Percentiles rank a stretch among this genome's conserved stretches.
phyloP scores from a whole-genome alignment of 2,797 vertebrate species.

The Xenopus petersii region DNA sequence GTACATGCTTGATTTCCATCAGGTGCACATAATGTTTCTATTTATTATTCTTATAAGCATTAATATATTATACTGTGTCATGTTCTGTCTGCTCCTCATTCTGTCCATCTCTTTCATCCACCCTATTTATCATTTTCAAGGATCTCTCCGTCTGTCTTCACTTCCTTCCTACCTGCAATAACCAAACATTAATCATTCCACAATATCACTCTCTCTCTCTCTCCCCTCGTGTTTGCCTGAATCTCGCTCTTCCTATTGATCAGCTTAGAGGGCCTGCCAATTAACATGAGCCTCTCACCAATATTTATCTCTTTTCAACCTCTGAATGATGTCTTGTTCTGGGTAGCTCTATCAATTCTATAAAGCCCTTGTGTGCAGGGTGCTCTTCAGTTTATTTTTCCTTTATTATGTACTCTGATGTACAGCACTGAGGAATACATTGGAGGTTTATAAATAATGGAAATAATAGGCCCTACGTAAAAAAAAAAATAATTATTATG shows the following conservation, averaged over 20 bases:
- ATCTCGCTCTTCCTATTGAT: slow-evolving; percentile 37
- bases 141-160: slow-evolving; percentile 38
- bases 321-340: slow-evolving; percentile 1
- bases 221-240: slow-evolving; percentile 22
- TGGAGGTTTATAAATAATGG: no score
- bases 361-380: no score
- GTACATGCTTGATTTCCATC: background rate
- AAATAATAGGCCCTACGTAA: no score
- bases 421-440: no score
- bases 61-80: slow-evolving; percentile 41
- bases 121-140: slow-evolving; percentile 45
- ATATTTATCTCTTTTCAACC: slow-evolving; percentile 30
- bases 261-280: slow-evolving; percentile 29
- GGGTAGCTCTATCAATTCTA: no score
- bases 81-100: slow-evolving; percentile 28
- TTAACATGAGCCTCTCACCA: slow-evolving; percentile 33
- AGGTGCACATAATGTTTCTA: slow-evolving; percentile 16
- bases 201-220: slow-evolving; percentile 31
- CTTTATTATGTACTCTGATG: no score
- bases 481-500: no score
- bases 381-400: no score
- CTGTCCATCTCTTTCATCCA: slow-evolving; percentile 32
- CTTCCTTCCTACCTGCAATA: slow-evolving; percentile 27
- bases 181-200: slow-evolving; percentile 43
- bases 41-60: slow-evolving; percentile 31